Evolutionary conservation across 2,113 vertebrate genomes (phyloP), one percentile per base, ranked within the genome.

Genomic region (Holacanthus passer): DNA sequence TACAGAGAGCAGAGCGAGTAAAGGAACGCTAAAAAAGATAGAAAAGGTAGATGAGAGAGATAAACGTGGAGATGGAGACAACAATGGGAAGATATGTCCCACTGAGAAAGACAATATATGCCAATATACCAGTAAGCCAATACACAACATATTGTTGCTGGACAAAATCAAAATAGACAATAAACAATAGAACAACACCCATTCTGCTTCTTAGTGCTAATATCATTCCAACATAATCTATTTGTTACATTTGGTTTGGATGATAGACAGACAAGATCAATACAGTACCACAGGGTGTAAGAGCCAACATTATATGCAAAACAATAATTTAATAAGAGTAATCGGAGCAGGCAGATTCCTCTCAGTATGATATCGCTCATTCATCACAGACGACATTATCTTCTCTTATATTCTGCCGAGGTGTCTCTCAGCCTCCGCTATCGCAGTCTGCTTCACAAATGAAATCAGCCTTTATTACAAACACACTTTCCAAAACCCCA

Each of bases 381-480:
- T 84, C 85, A 84, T 88, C 87, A 81, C 55, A 31, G 39, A 52
- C 55, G 45, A 29, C 71, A 63, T 87, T 83, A 79, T 78, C 31
- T 56, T 52, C 68, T 69, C 35, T 43, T 9, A 65, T 29, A 73
- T 64, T 84, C 50, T 56, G 22, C 47, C 0, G n/a, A 77, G 22
- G 41, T 69, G 20, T 79, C 77, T 63, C 35, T 82, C 58, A 53
- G 27, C 63, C 81, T 60, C 67, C 29, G n/a, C 66, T 20, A 74
- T 63, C 77, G 52, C 45, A n/a, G 17, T 53, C 78, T 27, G 74
- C 53, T 64, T 77, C 79, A n/a, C 76, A 81, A 89, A 91, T 85
- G 32, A 91, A 88, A 89, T 88, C 86, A 89, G 75, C 83, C 43
- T 74, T 89, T 89, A 87, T 89, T 90, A 87, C 77, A 86, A 73